phyloP scores from a whole-genome alignment of 2,888 invertebrate species.

The Nomada ferruginata region DNA sequence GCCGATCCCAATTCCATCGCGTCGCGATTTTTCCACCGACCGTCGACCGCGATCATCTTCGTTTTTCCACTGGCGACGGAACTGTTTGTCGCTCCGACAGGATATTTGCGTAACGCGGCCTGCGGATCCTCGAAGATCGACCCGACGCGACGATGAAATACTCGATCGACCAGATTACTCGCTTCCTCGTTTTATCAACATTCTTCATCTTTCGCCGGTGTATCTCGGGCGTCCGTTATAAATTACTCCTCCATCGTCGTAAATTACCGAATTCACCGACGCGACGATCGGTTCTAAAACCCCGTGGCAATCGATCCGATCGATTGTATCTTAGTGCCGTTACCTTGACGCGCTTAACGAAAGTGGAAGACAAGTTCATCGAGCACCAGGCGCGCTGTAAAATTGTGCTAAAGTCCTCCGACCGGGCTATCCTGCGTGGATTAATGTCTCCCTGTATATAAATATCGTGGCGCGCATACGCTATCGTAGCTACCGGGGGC shows the following conservation, averaged over 20 bases:
- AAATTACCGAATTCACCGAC: slow-evolving; percentile 1
- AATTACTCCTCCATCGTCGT: neutral
- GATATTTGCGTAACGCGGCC: slow-evolving; percentile 38
- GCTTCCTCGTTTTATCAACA: neutral
- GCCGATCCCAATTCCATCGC: slow-evolving; percentile 34
- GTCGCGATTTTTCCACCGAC: slow-evolving; percentile 25
- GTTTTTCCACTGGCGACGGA: neutral
- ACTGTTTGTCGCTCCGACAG: slow-evolving; percentile 13
- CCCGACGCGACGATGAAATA: neutral
- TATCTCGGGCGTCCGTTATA: neutral
- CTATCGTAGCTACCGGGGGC: slow-evolving; percentile 19
- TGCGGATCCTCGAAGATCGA: neutral
- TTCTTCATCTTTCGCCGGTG: neutral
- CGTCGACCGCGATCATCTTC: neutral
- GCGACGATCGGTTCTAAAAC: slow-evolving; percentile 1
- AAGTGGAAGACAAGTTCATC: neutral
- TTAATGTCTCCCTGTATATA: slow-evolving; percentile 49
- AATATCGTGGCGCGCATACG: slow-evolving; percentile 42
- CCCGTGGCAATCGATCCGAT: neutral
- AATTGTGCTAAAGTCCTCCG: slow-evolving; percentile 30
- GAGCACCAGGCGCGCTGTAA: slow-evolving; percentile 26
- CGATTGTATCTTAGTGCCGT: neutral
- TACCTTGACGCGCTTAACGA: neutral
- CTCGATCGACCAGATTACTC: neutral
- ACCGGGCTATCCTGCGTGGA: slow-evolving; percentile 35